Evolutionary conservation across 2,113 vertebrate species (phyloP), one percentile per base, ranked within the genome.

Genomic region (Ursus arctos): DNA sequence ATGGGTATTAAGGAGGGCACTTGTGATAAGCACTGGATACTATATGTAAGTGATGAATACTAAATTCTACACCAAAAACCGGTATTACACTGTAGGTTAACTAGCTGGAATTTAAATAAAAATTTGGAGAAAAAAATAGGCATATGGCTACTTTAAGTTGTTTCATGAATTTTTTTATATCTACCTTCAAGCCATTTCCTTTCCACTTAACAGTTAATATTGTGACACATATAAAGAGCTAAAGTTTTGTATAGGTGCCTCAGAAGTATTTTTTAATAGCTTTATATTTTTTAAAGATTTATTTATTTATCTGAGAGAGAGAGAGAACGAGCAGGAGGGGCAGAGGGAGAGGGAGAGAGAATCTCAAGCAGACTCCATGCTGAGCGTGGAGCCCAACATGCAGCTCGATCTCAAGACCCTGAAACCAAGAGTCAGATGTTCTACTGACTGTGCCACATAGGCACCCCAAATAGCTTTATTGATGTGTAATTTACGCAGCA

Each of bases 61-160:
- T 77, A 49, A 49, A 77, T 49, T 77, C 43, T 49, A 49, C 14
- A 49, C 26, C 43, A 77, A 43, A 77, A 77, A 31, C 43, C 26
- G 5, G 1, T 18, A 49, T 47, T 31, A 49, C 13, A 49, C 26
- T 31, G 43, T 26, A 10, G 6, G 43, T 76, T 49, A 49, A 24
- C 36, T 72, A 72, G 49, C 26, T 77, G 74, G 43, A 49, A 77
- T 77, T 76, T 47, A 77, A 77, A 77, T 49, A 77, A 49, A 49
- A 77, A 16, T 49, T 49, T 31, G 74, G 43, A 77, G 43, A 47
- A 28, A 49, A 33, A 96, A 36, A 97, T 77, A 91, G 82, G 51
- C 12, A 33, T 2, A 94, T 18, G 69, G 88, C 77, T 79, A 97
- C 7, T 98, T 96, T 97, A 97, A 47, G 16, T 59, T 0, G 15